Conservation (phyloP, 1,140 invertebrate species). For the Macrosteles quadrilineatus region DNA sequence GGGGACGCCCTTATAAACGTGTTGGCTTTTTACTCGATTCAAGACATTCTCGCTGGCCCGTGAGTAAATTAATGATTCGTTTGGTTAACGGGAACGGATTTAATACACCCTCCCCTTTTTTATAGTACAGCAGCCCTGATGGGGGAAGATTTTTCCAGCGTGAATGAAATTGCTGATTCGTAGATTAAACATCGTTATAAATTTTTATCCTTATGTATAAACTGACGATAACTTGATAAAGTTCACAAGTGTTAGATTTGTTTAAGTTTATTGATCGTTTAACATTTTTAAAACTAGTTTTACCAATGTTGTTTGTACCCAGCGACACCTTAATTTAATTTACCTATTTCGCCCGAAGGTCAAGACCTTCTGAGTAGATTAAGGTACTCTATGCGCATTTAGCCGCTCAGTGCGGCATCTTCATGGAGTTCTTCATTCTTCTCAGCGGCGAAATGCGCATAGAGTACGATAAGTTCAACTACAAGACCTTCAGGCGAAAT, state of each 20-base stretch:
- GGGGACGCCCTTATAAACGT: not conserved
- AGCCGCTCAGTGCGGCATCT: too few species aligned
- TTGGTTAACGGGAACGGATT: not conserved
- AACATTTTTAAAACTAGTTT: not conserved
- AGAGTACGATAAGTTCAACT: too few species aligned
- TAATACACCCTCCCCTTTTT: not conserved
- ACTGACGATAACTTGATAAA: not conserved
- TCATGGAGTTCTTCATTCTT: too few species aligned
- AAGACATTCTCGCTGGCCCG: conserved; percentile 11
- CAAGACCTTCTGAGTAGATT: too few species aligned
- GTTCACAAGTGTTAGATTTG: not conserved
- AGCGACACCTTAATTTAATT: too few species aligned
- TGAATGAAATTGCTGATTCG: not conserved
- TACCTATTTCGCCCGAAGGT: too few species aligned
- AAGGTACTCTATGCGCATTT: too few species aligned
- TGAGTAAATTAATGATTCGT: conserved; percentile 18
- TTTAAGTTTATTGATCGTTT: not conserved
- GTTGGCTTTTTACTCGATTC: conserved; percentile 13
- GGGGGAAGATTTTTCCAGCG: not conserved
- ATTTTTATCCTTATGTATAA: not conserved
- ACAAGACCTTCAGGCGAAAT: too few species aligned
- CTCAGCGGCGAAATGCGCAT: too few species aligned
- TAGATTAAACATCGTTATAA: not conserved
- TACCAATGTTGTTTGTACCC: too few species aligned
- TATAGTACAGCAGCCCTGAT: not conserved